Evolutionary conservation across 2,888 invertebrate genomes (phyloP).

Genomic region (Mythimna pallens): DNA sequence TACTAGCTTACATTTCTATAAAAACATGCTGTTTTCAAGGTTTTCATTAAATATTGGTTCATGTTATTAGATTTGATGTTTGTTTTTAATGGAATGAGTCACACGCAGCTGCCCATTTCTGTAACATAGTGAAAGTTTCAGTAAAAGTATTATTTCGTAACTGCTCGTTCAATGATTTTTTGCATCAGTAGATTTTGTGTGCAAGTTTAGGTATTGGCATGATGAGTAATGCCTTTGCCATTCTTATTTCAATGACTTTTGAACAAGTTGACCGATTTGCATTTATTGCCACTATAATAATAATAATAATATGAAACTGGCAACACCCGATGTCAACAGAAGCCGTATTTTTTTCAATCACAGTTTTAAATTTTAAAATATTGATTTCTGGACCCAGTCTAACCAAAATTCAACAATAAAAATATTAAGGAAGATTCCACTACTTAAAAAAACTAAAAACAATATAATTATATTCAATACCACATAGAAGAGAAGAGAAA

Average conservation of each 20-base stretch:
- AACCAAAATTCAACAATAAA: too few species aligned
- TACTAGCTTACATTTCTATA: background rate
- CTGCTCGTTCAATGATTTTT: conserved; percentile 5
- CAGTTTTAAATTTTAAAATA: too few species aligned
- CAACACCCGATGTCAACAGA: too few species aligned
- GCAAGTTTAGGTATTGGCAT: conserved; percentile 2
- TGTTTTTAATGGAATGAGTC: conserved; percentile 48
- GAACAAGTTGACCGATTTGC: background rate
- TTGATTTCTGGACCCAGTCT: too few species aligned
- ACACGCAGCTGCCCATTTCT: conserved; percentile 61
- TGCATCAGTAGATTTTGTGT: background rate
- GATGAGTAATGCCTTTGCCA: conserved; percentile 26
- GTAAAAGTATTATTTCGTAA: conserved; percentile 38
- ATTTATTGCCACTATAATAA: background rate
- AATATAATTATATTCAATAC: too few species aligned
- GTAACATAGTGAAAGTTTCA: conserved; percentile 60
- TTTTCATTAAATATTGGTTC: conserved; percentile 1
- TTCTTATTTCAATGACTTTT: conserved; percentile 9
- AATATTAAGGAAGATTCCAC: too few species aligned
- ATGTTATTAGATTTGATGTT: background rate
- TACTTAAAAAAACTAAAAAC: too few species aligned
- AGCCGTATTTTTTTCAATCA: too few species aligned
- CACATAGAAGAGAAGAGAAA: too few species aligned
- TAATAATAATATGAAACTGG: too few species aligned
- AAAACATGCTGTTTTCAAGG: background rate